These are phyloP conservation scores for Sarcophilus harrisii DNA, from an alignment of 2,797 vertebrate species.

Conservation along the genomic window DNA sequence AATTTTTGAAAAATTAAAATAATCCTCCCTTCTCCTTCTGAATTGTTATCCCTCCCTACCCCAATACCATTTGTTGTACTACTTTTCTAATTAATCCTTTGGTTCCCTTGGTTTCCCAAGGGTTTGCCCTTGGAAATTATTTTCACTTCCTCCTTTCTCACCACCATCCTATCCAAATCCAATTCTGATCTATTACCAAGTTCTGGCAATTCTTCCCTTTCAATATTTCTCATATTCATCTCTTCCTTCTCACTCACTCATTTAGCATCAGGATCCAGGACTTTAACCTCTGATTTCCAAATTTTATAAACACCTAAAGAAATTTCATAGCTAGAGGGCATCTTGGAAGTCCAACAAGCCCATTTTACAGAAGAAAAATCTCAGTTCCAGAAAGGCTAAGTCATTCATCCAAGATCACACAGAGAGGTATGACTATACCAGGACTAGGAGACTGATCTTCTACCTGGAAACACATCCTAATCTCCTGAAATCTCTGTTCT, in stretches of 20 bases:
- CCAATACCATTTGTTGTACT: background rate
- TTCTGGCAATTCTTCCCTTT: background rate
- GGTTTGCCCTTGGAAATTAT: too few species aligned
- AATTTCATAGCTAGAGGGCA: background rate
- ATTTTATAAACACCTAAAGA: background rate
- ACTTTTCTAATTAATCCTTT: background rate
- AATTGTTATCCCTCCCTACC: background rate
- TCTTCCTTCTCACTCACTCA: background rate
- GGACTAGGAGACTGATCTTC: background rate
- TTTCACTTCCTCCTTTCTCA: background rate
- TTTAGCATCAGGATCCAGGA: background rate
- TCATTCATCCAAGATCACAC: background rate
- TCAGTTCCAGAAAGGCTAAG: background rate
- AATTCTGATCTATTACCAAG: background rate
- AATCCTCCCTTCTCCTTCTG: background rate
- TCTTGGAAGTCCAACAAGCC: background rate
- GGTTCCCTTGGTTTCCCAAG: too few species aligned
- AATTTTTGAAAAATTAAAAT: background rate
- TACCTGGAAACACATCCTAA: background rate
- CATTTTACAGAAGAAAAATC: background rate
- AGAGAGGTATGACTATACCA: background rate
- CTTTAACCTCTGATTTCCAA: background rate
- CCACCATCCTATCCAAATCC: background rate
- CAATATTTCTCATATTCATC: background rate
- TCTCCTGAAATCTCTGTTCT: background rate